Base-by-base conservation (phyloP, 2,797 vertebrate species). In the Sebastes taczanowskii region DNA sequence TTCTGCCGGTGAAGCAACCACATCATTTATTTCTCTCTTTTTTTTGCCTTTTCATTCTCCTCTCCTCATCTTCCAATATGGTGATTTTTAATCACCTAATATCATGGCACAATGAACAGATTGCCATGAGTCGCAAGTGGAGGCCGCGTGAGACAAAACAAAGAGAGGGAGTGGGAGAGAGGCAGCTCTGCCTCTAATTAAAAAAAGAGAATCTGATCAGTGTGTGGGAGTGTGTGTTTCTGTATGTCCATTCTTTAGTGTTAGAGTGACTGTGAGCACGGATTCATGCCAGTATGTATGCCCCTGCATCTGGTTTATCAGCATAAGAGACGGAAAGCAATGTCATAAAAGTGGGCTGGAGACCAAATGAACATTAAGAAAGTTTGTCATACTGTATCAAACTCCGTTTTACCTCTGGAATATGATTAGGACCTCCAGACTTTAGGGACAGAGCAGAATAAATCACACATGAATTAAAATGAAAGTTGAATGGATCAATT, bases 71-170 rank as follows among this genome's bases (percentile, higher is more conserved):
- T 86, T 92, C 80, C 73, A 92, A 86, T 86, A 90, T 89, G 86
- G 83, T 90, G 87, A 93, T 93, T 95, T 94, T 94, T 94, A 94
- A 95, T 95, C 91, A 95, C 88, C 92, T 92, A 94, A 95, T 94
- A 93, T 94, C 89, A 94, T 90, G 92, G 90, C 92, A 93, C 91
- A 92, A 90, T 94, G 92, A 95, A 90, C 92, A 94, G 91, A 94
- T 94, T 92, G 84, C 84, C 85, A 88, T 34, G 80, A 94, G 91
- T 91, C 63, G 59, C 80, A 68, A 91, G 88, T 88, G 74, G 84
- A 88, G 86, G 86, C 89, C 65, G 42, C 71, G 49, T 6, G 80
- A 90, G 89, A 94, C 85, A 87, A 86, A 93, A 91, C 82, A 92
- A 86, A 84, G 63, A 78, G 67, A 83, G 70, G 29, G 56, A 82